Evolutionary conservation across 1,140 invertebrate genomes (phyloP).

Genomic region (Aphaenogaster floridana): DNA sequence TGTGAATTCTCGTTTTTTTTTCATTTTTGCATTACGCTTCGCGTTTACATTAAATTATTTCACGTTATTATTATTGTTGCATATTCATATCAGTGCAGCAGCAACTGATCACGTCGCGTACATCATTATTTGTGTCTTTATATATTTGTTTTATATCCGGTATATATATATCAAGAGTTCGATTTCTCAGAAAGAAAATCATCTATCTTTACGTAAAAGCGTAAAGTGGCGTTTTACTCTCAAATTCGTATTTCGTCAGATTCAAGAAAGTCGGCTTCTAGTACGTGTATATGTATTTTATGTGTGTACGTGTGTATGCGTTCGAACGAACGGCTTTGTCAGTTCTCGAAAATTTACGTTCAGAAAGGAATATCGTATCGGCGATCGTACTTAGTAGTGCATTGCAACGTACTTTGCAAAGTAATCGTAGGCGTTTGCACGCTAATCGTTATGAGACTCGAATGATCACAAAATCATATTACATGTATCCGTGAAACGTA

Average conservation of each 20-base stretch:
- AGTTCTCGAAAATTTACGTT: slow-evolving; percentile 55
- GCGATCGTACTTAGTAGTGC: slow-evolving; percentile 29
- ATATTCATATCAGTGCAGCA: slow-evolving; percentile 76
- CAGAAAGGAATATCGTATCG: slow-evolving; percentile 41
- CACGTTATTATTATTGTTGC: slow-evolving; percentile 66
- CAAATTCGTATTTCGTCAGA: slow-evolving; percentile 73
- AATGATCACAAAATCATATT: slow-evolving; percentile 59
- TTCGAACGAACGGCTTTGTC: slow-evolving; percentile 39
- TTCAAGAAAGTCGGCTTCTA: slow-evolving; percentile 71
- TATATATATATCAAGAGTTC: slow-evolving; percentile 72
- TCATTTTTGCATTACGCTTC: slow-evolving; percentile 50
- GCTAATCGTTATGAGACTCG: slow-evolving; percentile 53
- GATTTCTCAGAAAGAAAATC: slow-evolving; percentile 78
- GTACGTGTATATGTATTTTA: slow-evolving; percentile 44
- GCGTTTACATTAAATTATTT: slow-evolving; percentile 73
- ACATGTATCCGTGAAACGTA: slow-evolving; percentile 47
- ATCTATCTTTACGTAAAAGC: slow-evolving; percentile 77
- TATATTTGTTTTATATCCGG: slow-evolving; percentile 58
- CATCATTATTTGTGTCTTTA: slow-evolving; percentile 62
- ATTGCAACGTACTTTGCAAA: slow-evolving; percentile 32
- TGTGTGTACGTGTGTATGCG: neutral
- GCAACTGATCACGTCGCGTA: slow-evolving; percentile 73
- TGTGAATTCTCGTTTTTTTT: slow-evolving; percentile 62
- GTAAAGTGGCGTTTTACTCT: slow-evolving; percentile 77
- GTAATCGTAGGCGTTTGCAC: slow-evolving; percentile 34